Conservation (phyloP, 2,888 invertebrate genomes). For the Noctua comes region DNA sequence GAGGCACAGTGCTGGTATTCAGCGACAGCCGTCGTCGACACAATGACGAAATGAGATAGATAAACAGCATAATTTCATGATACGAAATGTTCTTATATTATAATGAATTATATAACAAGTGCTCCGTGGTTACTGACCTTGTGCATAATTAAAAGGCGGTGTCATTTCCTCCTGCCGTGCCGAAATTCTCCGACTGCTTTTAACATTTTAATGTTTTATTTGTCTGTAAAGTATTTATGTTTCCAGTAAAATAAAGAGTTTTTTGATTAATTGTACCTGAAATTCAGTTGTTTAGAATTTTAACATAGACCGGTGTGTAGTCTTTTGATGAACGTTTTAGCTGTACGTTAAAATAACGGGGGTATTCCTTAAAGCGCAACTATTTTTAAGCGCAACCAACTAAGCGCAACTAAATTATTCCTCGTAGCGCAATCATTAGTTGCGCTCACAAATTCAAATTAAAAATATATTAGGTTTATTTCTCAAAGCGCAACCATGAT, state of each 20-base stretch:
- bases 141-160: constrained; percentile 25
- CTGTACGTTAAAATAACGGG: not conserved
- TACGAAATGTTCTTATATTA: constrained; percentile 6
- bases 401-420: no score
- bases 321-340: not conserved
- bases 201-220: constrained; percentile 27
- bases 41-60: not conserved
- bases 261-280: not conserved
- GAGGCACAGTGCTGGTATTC: not conserved
- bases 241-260: not conserved
- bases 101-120: not conserved
- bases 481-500: no score
- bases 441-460: no score
- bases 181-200: constrained; percentile 10
- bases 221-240: not conserved
- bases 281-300: not conserved
- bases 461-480: no score
- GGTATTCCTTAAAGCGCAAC: no score
- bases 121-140: constrained; percentile 20
- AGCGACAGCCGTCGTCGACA: not conserved
- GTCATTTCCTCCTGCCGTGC: constrained; percentile 10
- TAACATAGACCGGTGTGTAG: not conserved
- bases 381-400: no score
- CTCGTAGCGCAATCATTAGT: no score
- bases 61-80: constrained; percentile 2